Base-by-base conservation (phyloP, 2,797 vertebrate genomes). In the Chaenodraco wilsoni region DNA sequence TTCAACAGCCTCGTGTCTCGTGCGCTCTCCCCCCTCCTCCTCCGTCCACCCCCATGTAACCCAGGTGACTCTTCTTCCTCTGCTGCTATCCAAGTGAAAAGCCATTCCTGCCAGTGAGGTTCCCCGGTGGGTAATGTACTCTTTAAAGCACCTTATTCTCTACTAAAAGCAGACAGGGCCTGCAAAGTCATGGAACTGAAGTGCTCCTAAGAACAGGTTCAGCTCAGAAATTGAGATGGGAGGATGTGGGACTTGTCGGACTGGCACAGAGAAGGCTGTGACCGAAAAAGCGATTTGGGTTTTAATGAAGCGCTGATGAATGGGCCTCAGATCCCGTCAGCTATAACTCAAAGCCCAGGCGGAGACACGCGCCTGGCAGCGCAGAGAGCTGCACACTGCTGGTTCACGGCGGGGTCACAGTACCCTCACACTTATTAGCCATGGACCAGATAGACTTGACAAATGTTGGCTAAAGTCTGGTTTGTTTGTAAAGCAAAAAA, bases 231-330 rank as follows among this genome's bases (percentile, higher is more conserved):
- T 59, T 61, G 72, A 80, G 70, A 61, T 52, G 81, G 76, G 83
- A 84, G 84, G 74, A 84, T 84, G 73, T 81, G 84, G 74, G 67
- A 83, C 80, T 84, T 71, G 72, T 84, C 54, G 45, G 58, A 46
- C 78, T 57, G 72, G 75, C 74, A 78, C 76, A 85, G 86, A 74
- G 80, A 84, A 81, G 65, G 45, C 74, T 76, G 74, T 31, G 76
- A 71, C 84, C 75, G 79, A 91, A 84, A 89, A 90, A 85, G 84
- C 62, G 71, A 89, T 93, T 92, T 90, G 84, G 75, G 82, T 91
- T 91, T 92, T 92, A 93, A 90, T 87, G 85, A 87, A 90, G 86
- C 65, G 41, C 87, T 88, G 90, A 93, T 90, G 82, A 91, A 91
- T 89, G 79, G 75, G 64, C 74, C 66, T 82, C 75, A 82, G 84